Percentiles rank a stretch among this genome's conserved stretches.
These are phyloP conservation scores for Agrotis segetum DNA, from an alignment of 2,888 invertebrate genomes.

Conservation along the genomic window DNA sequence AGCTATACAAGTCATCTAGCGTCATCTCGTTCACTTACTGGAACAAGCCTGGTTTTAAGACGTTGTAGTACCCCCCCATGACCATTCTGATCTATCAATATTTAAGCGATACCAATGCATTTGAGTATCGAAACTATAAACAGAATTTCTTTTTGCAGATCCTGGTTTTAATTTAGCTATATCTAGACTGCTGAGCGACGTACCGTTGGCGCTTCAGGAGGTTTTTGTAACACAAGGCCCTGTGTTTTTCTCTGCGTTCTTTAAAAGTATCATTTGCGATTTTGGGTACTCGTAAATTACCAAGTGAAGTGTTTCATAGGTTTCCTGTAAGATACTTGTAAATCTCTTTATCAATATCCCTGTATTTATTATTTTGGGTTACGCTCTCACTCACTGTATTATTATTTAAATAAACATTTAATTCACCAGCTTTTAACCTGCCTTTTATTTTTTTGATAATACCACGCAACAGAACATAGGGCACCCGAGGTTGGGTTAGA, in stretches of 20 bases:
- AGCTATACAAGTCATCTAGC: too few species aligned
- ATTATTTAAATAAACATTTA: not conserved
- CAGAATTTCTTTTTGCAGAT: constrained; percentile 59
- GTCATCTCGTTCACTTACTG: too few species aligned
- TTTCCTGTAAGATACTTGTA: too few species aligned
- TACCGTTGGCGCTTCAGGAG: constrained; percentile 57
- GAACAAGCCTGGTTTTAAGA: too few species aligned
- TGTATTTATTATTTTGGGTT: not conserved
- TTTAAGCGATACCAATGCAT: too few species aligned
- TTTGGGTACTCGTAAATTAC: constrained; percentile 32
- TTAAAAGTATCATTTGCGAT: constrained; percentile 71
- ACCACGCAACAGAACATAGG: too few species aligned
- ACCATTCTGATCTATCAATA: too few species aligned
- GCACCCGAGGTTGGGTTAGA: too few species aligned
- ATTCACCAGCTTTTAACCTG: too few species aligned
- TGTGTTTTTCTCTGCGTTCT: constrained; percentile 61
- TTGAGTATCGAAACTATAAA: too few species aligned
- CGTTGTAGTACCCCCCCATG: too few species aligned
- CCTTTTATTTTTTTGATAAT: not conserved
- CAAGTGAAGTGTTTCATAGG: too few species aligned
- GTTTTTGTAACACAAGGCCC: constrained; percentile 58
- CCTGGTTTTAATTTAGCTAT: constrained; percentile 45
- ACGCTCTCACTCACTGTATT: not conserved
- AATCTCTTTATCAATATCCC: not conserved
- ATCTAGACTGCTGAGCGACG: constrained; percentile 1